These are phyloP conservation scores for Porites evermanni DNA, from an alignment of 92 coral and sea anemone genomes.

Conservation along the genomic window DNA sequence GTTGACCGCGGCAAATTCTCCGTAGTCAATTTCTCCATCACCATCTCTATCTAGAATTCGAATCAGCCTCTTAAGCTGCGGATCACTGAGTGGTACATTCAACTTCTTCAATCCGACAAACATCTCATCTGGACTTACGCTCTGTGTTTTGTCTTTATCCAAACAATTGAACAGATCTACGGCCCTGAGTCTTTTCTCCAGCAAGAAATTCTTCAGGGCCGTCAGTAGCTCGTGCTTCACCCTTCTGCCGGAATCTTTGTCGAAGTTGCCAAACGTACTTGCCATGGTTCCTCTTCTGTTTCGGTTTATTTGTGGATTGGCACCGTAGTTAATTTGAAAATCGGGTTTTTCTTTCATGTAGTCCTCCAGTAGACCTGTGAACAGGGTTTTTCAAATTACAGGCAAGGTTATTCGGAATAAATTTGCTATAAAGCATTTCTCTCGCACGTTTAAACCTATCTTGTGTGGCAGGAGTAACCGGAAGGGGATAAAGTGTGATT, in stretches of 20 bases:
- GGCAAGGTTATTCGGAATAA: neutral
- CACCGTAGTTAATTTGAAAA: conserved; percentile 40
- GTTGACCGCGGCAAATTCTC: conserved; percentile 76
- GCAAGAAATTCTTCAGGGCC: conserved; percentile 67
- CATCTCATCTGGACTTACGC: conserved; percentile 66
- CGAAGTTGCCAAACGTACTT: neutral
- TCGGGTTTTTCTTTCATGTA: conserved; percentile 43
- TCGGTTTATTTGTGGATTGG: conserved; percentile 20
- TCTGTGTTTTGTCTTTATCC: conserved; percentile 67
- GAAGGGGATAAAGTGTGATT: no score
- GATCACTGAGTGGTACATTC: conserved; percentile 69
- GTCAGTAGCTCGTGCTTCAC: conserved; percentile 55
- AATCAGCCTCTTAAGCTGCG: conserved; percentile 60
- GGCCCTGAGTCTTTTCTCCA: conserved; percentile 71
- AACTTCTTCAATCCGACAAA: conserved; percentile 57
- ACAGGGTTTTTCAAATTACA: neutral
- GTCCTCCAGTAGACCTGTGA: conserved; percentile 34
- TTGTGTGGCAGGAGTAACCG: no score
- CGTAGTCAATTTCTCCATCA: conserved; percentile 69
- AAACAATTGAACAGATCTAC: conserved; percentile 80
- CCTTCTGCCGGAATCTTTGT: conserved; percentile 11
- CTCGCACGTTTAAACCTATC: no score
- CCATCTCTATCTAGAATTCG: conserved; percentile 66
- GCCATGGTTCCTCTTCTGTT: conserved; percentile 22
- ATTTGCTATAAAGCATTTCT: neutral